These are phyloP conservation scores for Strigops habroptila DNA, from an alignment of 2,113 vertebrate genomes.

Conservation along the genomic window DNA sequence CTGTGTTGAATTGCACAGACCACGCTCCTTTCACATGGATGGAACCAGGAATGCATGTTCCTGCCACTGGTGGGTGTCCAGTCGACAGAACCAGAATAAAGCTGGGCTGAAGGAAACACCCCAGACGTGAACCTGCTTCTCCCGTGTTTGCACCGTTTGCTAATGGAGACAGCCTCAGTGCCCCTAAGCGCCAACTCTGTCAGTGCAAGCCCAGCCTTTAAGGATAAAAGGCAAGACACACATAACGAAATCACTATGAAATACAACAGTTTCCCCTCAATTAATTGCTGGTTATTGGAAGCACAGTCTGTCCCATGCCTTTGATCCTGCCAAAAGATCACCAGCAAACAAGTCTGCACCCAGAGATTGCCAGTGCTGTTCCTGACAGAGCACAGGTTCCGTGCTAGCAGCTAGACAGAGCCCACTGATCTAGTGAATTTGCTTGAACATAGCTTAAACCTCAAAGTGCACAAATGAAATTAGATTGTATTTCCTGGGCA, in stretches of 20 bases:
- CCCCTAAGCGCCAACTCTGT: accelerated
- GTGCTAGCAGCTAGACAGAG: not conserved
- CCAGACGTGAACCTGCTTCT: accelerated
- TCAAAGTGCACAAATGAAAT: not conserved
- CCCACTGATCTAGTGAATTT: not conserved
- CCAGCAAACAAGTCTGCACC: not conserved
- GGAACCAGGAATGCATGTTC: not conserved
- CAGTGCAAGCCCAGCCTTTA: not conserved
- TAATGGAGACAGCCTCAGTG: not conserved
- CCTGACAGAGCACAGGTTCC: not conserved
- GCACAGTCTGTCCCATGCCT: not conserved
- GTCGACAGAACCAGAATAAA: not conserved
- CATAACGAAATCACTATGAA: not conserved
- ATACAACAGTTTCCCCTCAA: not conserved
- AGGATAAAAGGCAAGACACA: not conserved
- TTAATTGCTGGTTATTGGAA: not conserved
- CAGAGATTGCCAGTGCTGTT: not conserved
- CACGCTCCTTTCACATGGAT: not conserved
- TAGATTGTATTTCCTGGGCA: not conserved
- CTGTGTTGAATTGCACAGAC: accelerated
- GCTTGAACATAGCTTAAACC: not conserved
- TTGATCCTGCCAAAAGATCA: not conserved
- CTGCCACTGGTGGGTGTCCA: not conserved
- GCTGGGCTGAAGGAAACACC: not conserved
- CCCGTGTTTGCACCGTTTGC: not conserved